Base-by-base conservation (phyloP, 64 coral and sea anemone species). In the Acropora tenuis region DNA sequence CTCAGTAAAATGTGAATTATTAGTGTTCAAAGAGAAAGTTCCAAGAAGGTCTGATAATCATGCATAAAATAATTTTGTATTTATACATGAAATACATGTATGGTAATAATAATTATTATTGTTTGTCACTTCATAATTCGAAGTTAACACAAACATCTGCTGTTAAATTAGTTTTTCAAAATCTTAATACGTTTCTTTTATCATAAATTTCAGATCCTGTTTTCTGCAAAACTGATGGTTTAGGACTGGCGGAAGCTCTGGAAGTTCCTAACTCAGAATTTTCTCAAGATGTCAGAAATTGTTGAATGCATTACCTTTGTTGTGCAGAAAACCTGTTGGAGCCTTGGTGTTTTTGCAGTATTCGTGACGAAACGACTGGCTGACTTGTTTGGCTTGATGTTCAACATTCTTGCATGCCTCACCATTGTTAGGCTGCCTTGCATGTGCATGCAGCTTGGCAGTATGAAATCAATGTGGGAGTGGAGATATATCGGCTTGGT, bases 281-380 rank as follows among this genome's bases (percentile, higher is more conserved):
- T 69, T 68, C 5, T 30, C 53, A 93, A 93, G 89, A 98, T 98
- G 96, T 98, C 96, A 16, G 96, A 98, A 90, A 90, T 98, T 18
- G 86, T 98, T 57, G 96, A 98, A 48, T 98, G 96, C 18, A 98
- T 98, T n/a, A 80, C 93, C 42, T 98, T 60, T n/a, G 52, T 98
- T 74, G 93, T 98, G 47, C 93, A 86, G 50, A 98, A 98, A 78
- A 90, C 94, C 48, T 98, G 94, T 78, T 98, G 96, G 96, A 95
- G 90, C 41, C 82, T 95, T 17, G 95, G 94, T 42, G 59, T 95
- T 16, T 98, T 95, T 83, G 74, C 75, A 8, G 78, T 95, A 55
- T 98, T 98, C 88, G 77, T 98, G 8, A 76, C 87, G 47, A 78
- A 90, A 88, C 87, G 96, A 48, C 71, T 98, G 8, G 79, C 79